Conservation (phyloP, 2,797 vertebrate species). For the Sciaenops ocellatus region DNA sequence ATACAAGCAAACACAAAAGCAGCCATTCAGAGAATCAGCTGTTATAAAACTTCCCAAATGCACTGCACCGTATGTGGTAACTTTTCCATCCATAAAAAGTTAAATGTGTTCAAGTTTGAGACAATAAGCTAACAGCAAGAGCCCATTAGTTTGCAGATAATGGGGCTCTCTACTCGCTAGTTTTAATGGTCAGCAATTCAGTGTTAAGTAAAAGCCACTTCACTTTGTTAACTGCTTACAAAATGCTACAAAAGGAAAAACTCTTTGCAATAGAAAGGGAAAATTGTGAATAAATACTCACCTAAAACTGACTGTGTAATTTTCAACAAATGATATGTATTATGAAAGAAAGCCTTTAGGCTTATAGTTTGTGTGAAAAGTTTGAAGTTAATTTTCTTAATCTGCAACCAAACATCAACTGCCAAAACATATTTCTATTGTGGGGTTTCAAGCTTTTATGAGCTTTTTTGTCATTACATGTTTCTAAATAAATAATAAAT, state of each 20-base stretch:
- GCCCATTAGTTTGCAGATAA: constrained; percentile 10
- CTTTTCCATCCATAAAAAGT: constrained; percentile 14
- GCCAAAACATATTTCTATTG: neutral
- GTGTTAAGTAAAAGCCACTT: constrained; percentile 35
- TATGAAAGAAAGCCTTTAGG: neutral
- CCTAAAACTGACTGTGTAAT: neutral
- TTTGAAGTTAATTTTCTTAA: neutral
- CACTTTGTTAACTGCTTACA: constrained; percentile 23
- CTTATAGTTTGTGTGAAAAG: neutral
- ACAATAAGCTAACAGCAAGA: neutral
- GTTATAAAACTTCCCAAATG: neutral
- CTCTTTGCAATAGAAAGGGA: neutral
- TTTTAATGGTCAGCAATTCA: constrained; percentile 21
- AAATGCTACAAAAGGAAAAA: neutral
- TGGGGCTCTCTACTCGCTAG: constrained; percentile 10
- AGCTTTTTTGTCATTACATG: neutral
- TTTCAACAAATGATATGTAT: no score
- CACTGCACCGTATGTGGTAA: neutral
- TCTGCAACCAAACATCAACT: neutral
- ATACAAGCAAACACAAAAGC: constrained; percentile 23
- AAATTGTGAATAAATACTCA: neutral
- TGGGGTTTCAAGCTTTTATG: neutral
- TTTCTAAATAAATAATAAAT: neutral
- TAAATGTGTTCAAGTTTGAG: constrained; percentile 22
- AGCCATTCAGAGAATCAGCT: neutral